A percentile compares a stretch with the other conserved stretches of the same genome.
phyloP scores from a whole-genome alignment of 2,888 invertebrate genomes.

The Orchestes rusci region DNA sequence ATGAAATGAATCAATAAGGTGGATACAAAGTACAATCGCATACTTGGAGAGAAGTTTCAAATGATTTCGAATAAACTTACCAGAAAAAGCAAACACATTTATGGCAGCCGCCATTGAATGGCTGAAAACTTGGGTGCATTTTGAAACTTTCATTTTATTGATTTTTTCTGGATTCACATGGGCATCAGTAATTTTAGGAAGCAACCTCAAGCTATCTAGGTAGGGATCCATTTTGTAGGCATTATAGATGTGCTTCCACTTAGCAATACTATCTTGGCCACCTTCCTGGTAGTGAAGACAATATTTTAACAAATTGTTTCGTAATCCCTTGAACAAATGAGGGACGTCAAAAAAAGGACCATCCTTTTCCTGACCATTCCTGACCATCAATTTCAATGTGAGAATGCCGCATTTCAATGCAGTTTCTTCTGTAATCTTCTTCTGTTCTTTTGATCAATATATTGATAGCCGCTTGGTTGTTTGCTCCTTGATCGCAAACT shows the following conservation, averaged over 20 bases:
- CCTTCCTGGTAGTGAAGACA: not conserved
- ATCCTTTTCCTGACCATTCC: not conserved
- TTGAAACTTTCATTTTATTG: too few relatives aligned
- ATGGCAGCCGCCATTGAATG: too few relatives aligned
- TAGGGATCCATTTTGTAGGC: slow-evolving; percentile 11
- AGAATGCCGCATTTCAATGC: not conserved
- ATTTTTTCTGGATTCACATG: too few relatives aligned
- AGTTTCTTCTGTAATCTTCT: slow-evolving; percentile 2
- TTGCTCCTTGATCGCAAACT: slow-evolving; percentile 25
- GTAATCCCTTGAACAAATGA: slow-evolving; percentile 5
- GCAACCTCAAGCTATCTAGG: slow-evolving; percentile 1
- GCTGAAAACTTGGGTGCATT: too few relatives aligned
- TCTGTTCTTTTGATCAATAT: not conserved
- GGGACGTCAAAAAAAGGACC: slow-evolving; percentile 6
- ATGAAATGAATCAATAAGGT: too few relatives aligned
- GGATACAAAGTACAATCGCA: too few relatives aligned
- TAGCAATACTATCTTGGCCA: slow-evolving; percentile 4
- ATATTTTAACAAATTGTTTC: slow-evolving; percentile 9
- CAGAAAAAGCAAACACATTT: too few relatives aligned
- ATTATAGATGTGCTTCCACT: slow-evolving; percentile 14
- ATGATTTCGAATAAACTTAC: too few relatives aligned
- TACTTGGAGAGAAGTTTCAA: too few relatives aligned
- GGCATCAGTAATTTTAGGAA: slow-evolving; percentile 10
- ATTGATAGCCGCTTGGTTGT: slow-evolving; percentile 20
- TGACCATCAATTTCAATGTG: not conserved